Percentiles rank a stretch among this genome's conserved stretches.
Conservation (phyloP, 2,888 invertebrate species). For the Pristionchus entomophagus region DNA sequence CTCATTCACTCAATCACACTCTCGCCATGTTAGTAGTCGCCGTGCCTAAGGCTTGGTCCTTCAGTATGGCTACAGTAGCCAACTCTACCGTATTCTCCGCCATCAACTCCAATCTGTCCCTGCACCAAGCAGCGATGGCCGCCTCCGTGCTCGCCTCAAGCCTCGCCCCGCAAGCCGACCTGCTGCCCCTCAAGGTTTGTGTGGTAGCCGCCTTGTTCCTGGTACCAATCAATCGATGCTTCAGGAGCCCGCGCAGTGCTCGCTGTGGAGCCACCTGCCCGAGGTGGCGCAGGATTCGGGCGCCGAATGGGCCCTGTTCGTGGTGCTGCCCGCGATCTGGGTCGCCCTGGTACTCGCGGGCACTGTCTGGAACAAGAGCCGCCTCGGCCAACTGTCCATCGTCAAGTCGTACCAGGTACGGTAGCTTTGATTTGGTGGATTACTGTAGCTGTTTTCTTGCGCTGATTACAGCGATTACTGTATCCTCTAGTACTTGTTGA, state of each 20-base stretch:
- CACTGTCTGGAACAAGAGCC: neutral
- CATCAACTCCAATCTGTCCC: constrained; percentile 13
- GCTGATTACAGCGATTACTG: no score
- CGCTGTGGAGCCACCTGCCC: neutral
- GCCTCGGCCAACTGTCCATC: constrained; percentile 15
- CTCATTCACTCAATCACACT: neutral
- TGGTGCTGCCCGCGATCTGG: constrained; percentile 2
- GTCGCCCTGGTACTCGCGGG: neutral
- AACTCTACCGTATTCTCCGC: neutral
- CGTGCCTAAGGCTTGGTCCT: neutral
- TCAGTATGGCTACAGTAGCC: constrained; percentile 13
- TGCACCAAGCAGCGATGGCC: constrained; percentile 8
- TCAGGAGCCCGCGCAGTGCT: constrained; percentile 15
- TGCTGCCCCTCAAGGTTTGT: constrained; percentile 23
- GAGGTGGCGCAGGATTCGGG: constrained; percentile 11
- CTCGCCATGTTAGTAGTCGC: neutral
- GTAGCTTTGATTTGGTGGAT: neutral
- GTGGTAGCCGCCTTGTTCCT: neutral
- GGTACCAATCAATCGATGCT: neutral
- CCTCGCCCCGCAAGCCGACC: neutral
- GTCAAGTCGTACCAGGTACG: constrained; percentile 26
- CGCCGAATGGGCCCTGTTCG: constrained; percentile 9
- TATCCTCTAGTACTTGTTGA: no score
- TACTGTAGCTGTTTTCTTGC: neutral
- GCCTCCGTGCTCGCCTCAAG: neutral